Conservation (phyloP, 2,113 vertebrate species). For the Gallinago paraguaiae region DNA sequence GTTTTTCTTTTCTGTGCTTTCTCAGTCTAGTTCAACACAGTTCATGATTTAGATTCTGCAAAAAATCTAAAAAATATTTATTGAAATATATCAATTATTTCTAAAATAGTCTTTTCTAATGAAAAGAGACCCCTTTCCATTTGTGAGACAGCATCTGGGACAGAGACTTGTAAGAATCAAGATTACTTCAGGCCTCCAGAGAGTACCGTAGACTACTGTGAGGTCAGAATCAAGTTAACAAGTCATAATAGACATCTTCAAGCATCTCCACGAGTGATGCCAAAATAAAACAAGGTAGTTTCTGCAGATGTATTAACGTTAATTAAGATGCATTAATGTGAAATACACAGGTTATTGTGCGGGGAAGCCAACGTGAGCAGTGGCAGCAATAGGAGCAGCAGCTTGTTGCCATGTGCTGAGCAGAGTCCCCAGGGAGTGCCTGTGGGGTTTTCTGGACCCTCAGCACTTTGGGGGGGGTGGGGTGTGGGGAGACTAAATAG, state of each 20-base stretch:
- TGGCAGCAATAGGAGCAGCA: neutral
- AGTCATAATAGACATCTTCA: neutral
- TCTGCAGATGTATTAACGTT: neutral
- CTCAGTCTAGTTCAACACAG: neutral
- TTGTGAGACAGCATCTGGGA: neutral
- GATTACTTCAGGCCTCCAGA: neutral
- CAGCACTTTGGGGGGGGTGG: neutral
- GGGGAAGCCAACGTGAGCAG: fast-evolving
- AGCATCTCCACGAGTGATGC: neutral
- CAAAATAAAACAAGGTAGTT: neutral
- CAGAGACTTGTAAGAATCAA: neutral
- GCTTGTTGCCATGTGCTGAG: neutral
- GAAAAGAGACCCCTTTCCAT: neutral
- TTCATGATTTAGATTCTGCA: neutral
- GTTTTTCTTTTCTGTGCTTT: neutral
- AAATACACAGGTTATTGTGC: neutral
- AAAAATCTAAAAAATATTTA: neutral
- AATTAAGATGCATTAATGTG: neutral
- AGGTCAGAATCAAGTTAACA: neutral
- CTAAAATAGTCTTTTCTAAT: neutral
- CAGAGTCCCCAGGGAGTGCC: neutral
- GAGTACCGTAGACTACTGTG: neutral
- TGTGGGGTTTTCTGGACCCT: neutral
- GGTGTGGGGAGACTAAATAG: neutral
- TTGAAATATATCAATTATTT: neutral